Evolutionary conservation across 2,888 invertebrate genomes (phyloP).

Genomic region (Pseudoips prasinana): DNA sequence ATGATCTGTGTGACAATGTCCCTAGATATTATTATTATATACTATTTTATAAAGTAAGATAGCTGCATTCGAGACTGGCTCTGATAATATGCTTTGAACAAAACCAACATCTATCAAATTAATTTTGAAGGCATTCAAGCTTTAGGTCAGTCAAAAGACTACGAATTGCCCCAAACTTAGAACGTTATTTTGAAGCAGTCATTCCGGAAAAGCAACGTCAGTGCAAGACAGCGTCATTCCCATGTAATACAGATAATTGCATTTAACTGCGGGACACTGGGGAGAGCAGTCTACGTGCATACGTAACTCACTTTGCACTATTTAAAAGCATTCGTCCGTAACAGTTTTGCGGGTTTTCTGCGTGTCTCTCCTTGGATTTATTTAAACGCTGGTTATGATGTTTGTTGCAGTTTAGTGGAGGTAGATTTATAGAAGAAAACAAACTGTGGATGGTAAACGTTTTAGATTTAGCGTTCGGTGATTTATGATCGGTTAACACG

Average conservation of each 20-base stretch:
- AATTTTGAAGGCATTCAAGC: too few relatives aligned
- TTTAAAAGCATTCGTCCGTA: conserved; percentile 45
- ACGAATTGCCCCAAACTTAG: conserved; percentile 16
- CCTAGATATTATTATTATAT: too few relatives aligned
- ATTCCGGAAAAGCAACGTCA: conserved; percentile 16
- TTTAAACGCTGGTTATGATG: background rate
- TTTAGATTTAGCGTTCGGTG: too few relatives aligned
- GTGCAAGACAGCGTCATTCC: conserved; percentile 48
- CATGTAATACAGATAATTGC: conserved; percentile 58
- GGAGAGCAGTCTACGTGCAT: conserved; percentile 41
- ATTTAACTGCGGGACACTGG: conserved; percentile 51
- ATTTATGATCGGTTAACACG: too few relatives aligned
- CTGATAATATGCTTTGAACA: too few relatives aligned
- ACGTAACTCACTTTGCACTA: conserved; percentile 57
- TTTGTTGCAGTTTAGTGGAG: conserved; percentile 8
- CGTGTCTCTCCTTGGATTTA: background rate
- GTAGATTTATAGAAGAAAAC: too few relatives aligned
- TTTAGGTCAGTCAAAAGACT: too few relatives aligned
- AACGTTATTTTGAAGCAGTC: conserved; percentile 17
- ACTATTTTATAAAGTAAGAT: too few relatives aligned
- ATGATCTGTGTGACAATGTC: too few relatives aligned
- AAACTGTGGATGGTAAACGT: too few relatives aligned
- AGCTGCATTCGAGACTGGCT: too few relatives aligned
- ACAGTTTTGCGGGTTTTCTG: conserved; percentile 12
- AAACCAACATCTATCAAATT: too few relatives aligned